These are phyloP conservation scores for Connochaetes taurinus DNA, from an alignment of 2,113 vertebrate genomes.

Conservation along the genomic window DNA sequence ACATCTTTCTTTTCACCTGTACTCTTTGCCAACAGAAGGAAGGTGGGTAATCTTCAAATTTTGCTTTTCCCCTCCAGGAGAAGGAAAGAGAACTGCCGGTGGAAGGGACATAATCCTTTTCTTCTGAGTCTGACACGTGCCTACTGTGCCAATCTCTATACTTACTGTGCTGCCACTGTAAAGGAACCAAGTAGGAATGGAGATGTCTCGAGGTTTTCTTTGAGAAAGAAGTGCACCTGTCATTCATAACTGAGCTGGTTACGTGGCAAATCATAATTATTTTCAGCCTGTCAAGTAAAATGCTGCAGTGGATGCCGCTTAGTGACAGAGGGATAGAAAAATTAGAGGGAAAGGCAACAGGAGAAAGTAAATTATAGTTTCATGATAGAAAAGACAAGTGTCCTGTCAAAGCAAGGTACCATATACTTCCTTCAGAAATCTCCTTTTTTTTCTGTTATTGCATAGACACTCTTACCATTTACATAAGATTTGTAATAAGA, in stretches of 20 bases:
- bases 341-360: background rate
- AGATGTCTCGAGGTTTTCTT: background rate
- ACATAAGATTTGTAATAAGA: background rate
- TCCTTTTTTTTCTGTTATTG: background rate
- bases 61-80: background rate
- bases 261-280: constrained; percentile 37
- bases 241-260: constrained; percentile 2
- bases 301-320: background rate
- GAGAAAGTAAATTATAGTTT: constrained; percentile 47
- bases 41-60: background rate
- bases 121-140: background rate
- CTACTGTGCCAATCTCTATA: background rate
- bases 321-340: constrained; percentile 51
- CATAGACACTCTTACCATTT: background rate
- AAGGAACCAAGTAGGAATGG: background rate
- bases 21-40: background rate
- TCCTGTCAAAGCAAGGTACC: constrained; percentile 41
- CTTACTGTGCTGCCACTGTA: background rate
- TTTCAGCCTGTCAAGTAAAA: constrained; percentile 51
- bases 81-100: background rate
- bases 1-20: background rate
- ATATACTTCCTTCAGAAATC: constrained; percentile 7
- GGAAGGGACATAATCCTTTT: background rate
- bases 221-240: constrained; percentile 20
- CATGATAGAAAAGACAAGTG: background rate